Evolutionary conservation across 2,797 vertebrate species (phyloP), one percentile per base, ranked within the genome.

Genomic region (Lophotriccus pileatus): DNA sequence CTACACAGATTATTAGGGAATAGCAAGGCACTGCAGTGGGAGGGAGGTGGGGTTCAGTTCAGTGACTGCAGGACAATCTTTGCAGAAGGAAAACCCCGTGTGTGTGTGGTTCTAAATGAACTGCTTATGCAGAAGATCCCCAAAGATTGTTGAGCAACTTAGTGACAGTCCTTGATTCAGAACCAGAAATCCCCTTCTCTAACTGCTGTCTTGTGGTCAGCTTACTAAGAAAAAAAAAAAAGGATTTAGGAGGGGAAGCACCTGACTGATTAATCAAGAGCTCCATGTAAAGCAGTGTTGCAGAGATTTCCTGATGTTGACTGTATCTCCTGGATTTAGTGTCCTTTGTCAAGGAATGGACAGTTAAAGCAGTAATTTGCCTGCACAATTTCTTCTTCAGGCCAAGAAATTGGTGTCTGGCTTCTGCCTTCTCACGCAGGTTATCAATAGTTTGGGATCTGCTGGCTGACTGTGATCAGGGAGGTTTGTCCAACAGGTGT

Each of bases 291-390:
- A 81, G 87, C 89, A 88, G 69, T 15, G 13, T 85, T 70, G 66
- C 47, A 87, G 39, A 66, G 81, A 72, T 92, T 89, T 87, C 69
- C 62, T 89, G 50, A 55, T 69, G 76, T 79, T 83, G 67, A 23
- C 83, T 87, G 47, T 81, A 88, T 89, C 94, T 94, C 63, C 32
- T 52, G 68, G 94, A 91, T 95, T 87, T 94, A 94, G 76, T 86
- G 70, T 81, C 69, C 44, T 92, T 73, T 84, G 63, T 81, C 62
- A 76, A 79, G 59, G 74, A 95, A 39, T 5, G 5, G 85, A 69
- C 78, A 93, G 52, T 53, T 89, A 60, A 79, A 52, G 75, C 78
- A 69, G 73, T 64, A 59, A 74, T 82, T 76, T 74, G 41, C 85
- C 85, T 86, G 56, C 74, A 67, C 69, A 50, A 4, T 74, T 93